phyloP scores from a whole-genome alignment of 2,797 vertebrate species.

The Microctenopoma lineatum region DNA sequence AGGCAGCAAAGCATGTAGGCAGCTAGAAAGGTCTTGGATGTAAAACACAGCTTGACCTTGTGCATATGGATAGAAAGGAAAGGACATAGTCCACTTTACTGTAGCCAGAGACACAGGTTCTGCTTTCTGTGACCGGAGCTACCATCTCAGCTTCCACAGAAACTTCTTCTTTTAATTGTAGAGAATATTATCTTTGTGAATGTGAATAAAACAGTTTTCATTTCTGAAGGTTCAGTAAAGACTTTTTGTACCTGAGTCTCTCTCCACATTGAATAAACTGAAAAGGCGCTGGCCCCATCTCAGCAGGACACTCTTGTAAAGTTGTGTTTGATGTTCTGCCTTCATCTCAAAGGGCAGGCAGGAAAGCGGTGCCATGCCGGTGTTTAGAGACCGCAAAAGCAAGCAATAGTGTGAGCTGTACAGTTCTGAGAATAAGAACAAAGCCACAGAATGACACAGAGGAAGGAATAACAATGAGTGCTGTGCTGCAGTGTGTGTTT shows the following conservation, averaged over 20 bases:
- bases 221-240: constrained; percentile 26
- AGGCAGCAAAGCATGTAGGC: constrained; percentile 60
- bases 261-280: constrained; percentile 38
- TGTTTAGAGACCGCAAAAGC: constrained; percentile 54
- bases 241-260: constrained; percentile 19
- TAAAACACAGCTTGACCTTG: constrained; percentile 60
- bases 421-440: constrained; percentile 69
- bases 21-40: constrained; percentile 51
- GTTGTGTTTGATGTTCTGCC: constrained; percentile 56
- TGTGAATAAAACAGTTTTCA: constrained; percentile 16
- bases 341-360: constrained; percentile 44
- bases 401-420: constrained; percentile 41
- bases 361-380: neutral
- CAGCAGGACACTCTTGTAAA: constrained; percentile 37
- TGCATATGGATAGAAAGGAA: constrained; percentile 8
- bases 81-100: constrained; percentile 6
- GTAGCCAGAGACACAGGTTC: neutral
- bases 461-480: constrained; percentile 77
- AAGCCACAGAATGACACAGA: constrained; percentile 67
- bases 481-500: constrained; percentile 64
- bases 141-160: constrained; percentile 1
- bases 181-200: constrained; percentile 7
- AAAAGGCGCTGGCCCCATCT: constrained; percentile 25
- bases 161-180: neutral
- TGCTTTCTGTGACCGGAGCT: constrained; percentile 5